Base-by-base conservation (phyloP, 2,113 vertebrate genomes). In the Falcunculus frontatus region DNA sequence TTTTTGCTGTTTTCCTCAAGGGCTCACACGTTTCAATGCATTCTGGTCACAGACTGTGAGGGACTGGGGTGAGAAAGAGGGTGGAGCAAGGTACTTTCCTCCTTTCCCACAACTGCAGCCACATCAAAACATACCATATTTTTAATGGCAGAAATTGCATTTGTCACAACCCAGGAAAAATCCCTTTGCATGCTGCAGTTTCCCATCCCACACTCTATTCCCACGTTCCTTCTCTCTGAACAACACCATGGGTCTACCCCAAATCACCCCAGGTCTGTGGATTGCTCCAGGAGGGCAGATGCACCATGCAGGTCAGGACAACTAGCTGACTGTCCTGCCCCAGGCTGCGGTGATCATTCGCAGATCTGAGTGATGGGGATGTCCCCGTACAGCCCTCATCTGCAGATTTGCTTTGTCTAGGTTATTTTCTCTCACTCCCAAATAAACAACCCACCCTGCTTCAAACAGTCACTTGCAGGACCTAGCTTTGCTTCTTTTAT, bases 311-410 rank as follows among this genome's bases (percentile, higher is more conserved):
- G 11, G 8, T 39, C 21, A 91, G 53, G 64, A 52, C 16, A 68
- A 42, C 3, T 0, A 1, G 4, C 32, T 75, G 35, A n/a, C 44
- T 63, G 35, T 59, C 23, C 47, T 50, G 35, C 22, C 90, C 19
- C 70, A 75, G 49, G 20, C 39, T 50, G 49, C 0, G 0, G 35
- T 65, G 72, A 13, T 42, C 63, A 39, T 30, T 23, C 12, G 52
- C 44, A 47, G 35, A n/a, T 67, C 16, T 33, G 35, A 63, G 15
- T 4, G 20, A 16, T 0, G 0, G 9, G 16, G 4, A 14, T 7
- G 1, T 23, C 17, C 39, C 39, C 75, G 29, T 42, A 64, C 18
- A 83, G 53, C 29, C 20, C 29, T 63, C 30, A 67, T 41, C 39
- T 63, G 42, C 6, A 22, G 29, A 23, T 73, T 60, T 50, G 12